These are phyloP conservation scores for Drosophila malerkotliana DNA, from an alignment of 1,140 invertebrate genomes.

Conservation along the genomic window DNA sequence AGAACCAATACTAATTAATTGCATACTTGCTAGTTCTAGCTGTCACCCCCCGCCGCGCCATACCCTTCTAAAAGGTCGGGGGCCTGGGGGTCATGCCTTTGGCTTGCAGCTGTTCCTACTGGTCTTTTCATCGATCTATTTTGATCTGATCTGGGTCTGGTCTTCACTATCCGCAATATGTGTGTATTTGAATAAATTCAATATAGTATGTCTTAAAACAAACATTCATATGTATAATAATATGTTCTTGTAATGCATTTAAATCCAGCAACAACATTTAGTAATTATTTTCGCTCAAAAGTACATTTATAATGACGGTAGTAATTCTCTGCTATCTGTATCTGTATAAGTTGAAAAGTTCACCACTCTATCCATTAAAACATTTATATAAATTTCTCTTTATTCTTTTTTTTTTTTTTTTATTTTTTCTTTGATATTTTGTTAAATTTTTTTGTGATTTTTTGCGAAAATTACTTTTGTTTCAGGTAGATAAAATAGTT, in stretches of 20 bases:
- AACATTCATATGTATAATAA: slow-evolving; percentile 49
- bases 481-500: slow-evolving; percentile 68
- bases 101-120: slow-evolving; percentile 54
- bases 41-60: slow-evolving; percentile 2
- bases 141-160: slow-evolving; percentile 14
- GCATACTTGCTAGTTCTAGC: slow-evolving; percentile 33
- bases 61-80: slow-evolving; percentile 9
- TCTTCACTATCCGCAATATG: slow-evolving; percentile 61
- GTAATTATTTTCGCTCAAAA: slow-evolving; percentile 47
- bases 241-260: slow-evolving; percentile 50
- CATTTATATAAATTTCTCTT: slow-evolving; percentile 61
- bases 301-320: slow-evolving; percentile 40
- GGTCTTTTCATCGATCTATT: slow-evolving; percentile 2
- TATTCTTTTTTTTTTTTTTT: slow-evolving; percentile 35
- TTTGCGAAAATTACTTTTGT: slow-evolving; percentile 28
- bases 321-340: slow-evolving; percentile 34
- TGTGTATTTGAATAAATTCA: slow-evolving; percentile 80
- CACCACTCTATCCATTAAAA: slow-evolving; percentile 70
- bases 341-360: slow-evolving; percentile 66
- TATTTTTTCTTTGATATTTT: slow-evolving; percentile 43
- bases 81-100: slow-evolving; percentile 40
- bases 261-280: slow-evolving; percentile 59
- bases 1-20: slow-evolving; percentile 40
- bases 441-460: slow-evolving; percentile 36
- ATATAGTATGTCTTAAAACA: slow-evolving; percentile 69